These are phyloP conservation scores for Harlomillsia oculata DNA, from an alignment of 1,140 invertebrate genomes.

Conservation along the genomic window DNA sequence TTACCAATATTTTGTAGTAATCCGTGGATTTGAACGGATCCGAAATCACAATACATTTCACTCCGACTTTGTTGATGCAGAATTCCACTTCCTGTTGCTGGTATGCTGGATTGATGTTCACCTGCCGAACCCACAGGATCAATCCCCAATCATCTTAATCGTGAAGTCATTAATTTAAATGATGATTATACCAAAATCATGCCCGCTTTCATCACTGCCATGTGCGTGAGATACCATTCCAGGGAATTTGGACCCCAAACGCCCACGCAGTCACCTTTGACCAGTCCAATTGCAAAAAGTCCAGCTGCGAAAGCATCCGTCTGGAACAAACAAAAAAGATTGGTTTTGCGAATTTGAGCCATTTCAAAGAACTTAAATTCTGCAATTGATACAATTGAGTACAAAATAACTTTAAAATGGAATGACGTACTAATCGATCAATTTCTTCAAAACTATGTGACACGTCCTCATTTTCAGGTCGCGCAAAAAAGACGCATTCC, in stretches of 20 bases:
- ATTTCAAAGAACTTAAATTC: not conserved
- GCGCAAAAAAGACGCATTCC: conserved; percentile 48
- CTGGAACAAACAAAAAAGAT: conserved; percentile 38
- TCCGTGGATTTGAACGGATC: conserved; percentile 56
- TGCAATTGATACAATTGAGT: conserved; percentile 41
- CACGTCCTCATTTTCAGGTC: conserved; percentile 53
- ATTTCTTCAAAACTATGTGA: too few species aligned
- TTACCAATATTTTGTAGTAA: conserved; percentile 58
- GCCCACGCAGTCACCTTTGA: conserved; percentile 70
- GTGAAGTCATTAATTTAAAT: too few species aligned
- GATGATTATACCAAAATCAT: conserved; percentile 70
- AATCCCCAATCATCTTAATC: too few species aligned
- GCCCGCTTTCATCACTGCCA: conserved; percentile 70
- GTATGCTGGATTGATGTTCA: conserved; percentile 76
- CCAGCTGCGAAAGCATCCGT: conserved; percentile 70
- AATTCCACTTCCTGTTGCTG: conserved; percentile 66
- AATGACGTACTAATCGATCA: too few species aligned
- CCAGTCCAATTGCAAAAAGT: conserved; percentile 61
- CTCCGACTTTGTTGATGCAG: conserved; percentile 63
- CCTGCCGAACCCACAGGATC: too few species aligned
- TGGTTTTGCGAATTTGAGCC: not conserved
- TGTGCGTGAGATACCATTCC: conserved; percentile 68
- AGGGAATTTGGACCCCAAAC: conserved; percentile 78
- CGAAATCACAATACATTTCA: conserved; percentile 60
- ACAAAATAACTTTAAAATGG: too few species aligned